Evolutionary conservation across 1,140 invertebrate species (phyloP), one percentile per base, ranked within the genome.

Genomic region (Neocloeon triangulifer): DNA sequence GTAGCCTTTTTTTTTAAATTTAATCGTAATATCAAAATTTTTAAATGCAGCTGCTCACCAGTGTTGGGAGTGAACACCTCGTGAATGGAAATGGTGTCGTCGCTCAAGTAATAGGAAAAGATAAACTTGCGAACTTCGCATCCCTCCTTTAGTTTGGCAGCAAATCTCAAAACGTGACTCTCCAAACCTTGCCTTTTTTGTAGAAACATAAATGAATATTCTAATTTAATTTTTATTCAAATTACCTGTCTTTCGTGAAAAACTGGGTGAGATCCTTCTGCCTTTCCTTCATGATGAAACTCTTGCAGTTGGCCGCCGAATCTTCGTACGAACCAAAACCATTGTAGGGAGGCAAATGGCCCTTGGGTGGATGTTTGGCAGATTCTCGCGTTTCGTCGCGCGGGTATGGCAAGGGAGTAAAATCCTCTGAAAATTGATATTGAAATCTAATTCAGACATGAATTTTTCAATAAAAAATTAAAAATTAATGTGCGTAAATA

Each of bases 301-400:
- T 67, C 3, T 71, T 58, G 48, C 80, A 86, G 45, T 84, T 85
- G 36, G 73, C 72, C 15, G 84, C 66, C 0, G 81, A 86, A 52
- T 91, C 84, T 40, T 85, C 79, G 39, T 79, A 71, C 1, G 66
- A 68, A 4, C 85, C 85, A 52, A 70, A 84, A 4, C 82, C 82
- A 46, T 86, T 88, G 60, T 82, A 86, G 1, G 82, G 81, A 8
- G 85, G 81, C 19, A 79, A 46, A 29, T 69, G 51, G 18, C 58
- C 56, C 26, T 66, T 53, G 14, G 42, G 42, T 4, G 46, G 37
- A 21, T n/a, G 3, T 18, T 16, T 31, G 18, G 16, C 19, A 17
- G 4, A 18, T 20, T 25, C 19, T 21, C 21, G 27, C 2, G 16
- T 2, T n/a, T 19, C 37, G 14, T 33, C 34, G 22, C 35, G 33